Conservation (phyloP, 2,888 invertebrate species). For the Noctua pronuba region DNA sequence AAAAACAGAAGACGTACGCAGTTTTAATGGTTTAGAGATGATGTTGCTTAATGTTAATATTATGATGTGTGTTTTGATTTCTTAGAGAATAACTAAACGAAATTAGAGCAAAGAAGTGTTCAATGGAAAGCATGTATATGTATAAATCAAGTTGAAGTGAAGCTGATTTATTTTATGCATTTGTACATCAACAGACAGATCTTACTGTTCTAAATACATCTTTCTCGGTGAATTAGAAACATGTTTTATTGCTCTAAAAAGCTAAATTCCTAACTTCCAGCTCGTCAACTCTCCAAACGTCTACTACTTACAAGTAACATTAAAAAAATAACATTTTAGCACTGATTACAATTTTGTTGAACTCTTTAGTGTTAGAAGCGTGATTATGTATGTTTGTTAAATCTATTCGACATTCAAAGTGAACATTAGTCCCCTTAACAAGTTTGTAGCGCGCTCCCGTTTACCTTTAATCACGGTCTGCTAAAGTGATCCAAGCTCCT, state of each 20-base stretch:
- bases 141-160: conserved; percentile 16
- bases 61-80: conserved; percentile 16
- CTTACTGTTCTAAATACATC: no score
- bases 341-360: conserved; percentile 34
- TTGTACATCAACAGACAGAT: background rate
- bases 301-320: background rate
- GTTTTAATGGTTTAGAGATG: conserved; percentile 29
- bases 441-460: conserved; percentile 41
- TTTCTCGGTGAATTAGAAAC: no score
- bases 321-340: background rate
- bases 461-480: conserved; percentile 37
- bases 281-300: conserved; percentile 20
- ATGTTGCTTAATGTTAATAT: conserved; percentile 20
- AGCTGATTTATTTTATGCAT: background rate
- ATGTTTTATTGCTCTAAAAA: conserved; percentile 20
- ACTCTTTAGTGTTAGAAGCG: conserved; percentile 18
- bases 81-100: background rate
- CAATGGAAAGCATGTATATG: background rate
- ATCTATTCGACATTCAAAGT: conserved; percentile 36
- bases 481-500: conserved; percentile 20
- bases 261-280: conserved; percentile 12
- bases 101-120: background rate
- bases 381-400: conserved; percentile 28
- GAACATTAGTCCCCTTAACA: conserved; percentile 44
- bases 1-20: conserved; percentile 45